Percentiles rank a stretch among this genome's conserved stretches.
Conservation (phyloP, 2,888 invertebrate genomes). For the Dryomyza anilis region DNA sequence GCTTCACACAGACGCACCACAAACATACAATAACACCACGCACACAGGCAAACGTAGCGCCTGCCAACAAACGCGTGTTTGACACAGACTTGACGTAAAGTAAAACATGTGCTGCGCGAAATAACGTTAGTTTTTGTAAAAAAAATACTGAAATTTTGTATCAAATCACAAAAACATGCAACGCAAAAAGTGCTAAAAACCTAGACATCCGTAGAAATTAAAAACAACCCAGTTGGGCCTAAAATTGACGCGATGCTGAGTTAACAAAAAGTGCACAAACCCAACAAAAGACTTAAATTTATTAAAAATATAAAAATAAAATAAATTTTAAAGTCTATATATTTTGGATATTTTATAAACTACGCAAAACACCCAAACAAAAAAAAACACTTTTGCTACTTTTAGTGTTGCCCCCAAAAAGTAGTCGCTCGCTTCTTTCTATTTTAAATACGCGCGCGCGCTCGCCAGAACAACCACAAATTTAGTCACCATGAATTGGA, state of each 20-base stretch:
- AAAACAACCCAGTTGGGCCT: not conserved
- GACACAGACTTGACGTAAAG: slow-evolving; percentile 22
- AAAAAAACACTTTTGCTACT: slow-evolving; percentile 35
- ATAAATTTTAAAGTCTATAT: not conserved
- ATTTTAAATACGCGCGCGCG: not conserved
- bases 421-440: too few relatives aligned
- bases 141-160: slow-evolving; percentile 15
- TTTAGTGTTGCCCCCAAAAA: slow-evolving; percentile 36
- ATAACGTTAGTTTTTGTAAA: slow-evolving; percentile 30
- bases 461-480: slow-evolving; percentile 14
- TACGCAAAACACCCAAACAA: slow-evolving; percentile 15
- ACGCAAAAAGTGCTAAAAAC: slow-evolving; percentile 16
- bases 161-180: slow-evolving; percentile 9
- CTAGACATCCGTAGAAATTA: not conserved
- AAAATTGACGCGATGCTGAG: slow-evolving; percentile 10
- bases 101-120: slow-evolving; percentile 36
- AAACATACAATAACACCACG: slow-evolving; percentile 3
- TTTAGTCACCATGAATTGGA: slow-evolving; percentile 59
- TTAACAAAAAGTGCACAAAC: not conserved
- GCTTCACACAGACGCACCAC: not conserved
- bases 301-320: slow-evolving; percentile 2
- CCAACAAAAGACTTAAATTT: not conserved
- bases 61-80: not conserved
- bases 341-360: not conserved
- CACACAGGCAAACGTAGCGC: not conserved